Conservation (phyloP, 1,140 invertebrate species). For the Cephus cinctus region DNA sequence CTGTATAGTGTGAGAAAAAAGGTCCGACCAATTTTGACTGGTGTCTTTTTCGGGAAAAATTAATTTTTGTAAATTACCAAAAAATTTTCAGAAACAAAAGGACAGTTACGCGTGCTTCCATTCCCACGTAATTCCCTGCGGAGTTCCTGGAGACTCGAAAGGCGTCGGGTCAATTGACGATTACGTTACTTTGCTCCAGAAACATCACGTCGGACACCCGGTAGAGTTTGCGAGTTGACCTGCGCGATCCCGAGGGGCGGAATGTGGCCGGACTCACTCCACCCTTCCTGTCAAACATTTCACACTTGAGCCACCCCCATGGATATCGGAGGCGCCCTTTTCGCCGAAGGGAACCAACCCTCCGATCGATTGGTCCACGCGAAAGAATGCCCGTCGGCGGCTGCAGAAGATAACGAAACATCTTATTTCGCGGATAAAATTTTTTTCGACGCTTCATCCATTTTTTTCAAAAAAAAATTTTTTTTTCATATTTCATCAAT, state of each 20-base stretch:
- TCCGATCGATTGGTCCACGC: neutral
- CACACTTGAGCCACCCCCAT: constrained; percentile 19
- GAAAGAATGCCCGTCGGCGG: too few relatives aligned
- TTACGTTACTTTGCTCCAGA: constrained; percentile 6
- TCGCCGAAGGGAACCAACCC: neutral
- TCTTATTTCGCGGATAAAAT: too few relatives aligned
- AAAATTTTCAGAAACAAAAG: neutral
- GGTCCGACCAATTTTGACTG: too few relatives aligned
- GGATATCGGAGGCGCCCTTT: neutral
- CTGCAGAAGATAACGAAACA: too few relatives aligned
- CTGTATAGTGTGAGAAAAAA: too few relatives aligned
- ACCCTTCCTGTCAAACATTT: constrained; percentile 36
- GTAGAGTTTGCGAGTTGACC: neutral
- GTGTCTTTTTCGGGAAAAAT: too few relatives aligned
- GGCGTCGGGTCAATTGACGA: constrained; percentile 17
- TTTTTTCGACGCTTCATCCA: too few relatives aligned
- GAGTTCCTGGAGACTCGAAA: constrained; percentile 26
- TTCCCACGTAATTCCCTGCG: constrained; percentile 27
- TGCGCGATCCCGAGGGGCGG: constrained; percentile 21
- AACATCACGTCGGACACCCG: neutral
- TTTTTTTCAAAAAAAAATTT: too few relatives aligned
- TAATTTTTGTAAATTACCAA: too few relatives aligned
- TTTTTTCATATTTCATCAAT: too few relatives aligned
- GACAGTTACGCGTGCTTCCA: neutral
- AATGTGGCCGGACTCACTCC: constrained; percentile 23